Evolutionary conservation across 30 jellyfish, hydroid and myxozoan species (phyloP), one percentile per base, ranked within the genome.

Genomic region (Chrysaora quinquecirrha): DNA sequence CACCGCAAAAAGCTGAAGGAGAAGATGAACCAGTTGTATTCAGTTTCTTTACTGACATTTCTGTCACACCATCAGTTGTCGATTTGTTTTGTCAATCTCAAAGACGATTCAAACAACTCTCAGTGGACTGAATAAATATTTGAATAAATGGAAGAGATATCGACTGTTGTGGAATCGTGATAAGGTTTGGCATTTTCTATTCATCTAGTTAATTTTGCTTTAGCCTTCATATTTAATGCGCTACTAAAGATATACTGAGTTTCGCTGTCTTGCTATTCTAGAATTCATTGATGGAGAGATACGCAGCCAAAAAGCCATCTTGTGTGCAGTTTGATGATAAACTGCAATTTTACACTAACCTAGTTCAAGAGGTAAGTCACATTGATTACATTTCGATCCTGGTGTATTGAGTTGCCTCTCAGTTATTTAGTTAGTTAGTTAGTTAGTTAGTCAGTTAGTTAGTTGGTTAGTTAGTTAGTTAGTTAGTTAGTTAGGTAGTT

Each of bases 261-360:
- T n/a, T n/a, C n/a, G n/a, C n/a, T n/a, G 19, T 48, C 19, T 58
- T 46, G 10, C 30, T 68, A 21, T 31, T 50, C 20, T 71, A 93
- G 98, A 84, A 61, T 19, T 69, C 95, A 30, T 38, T 93, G 78
- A 87, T 86, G 83, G 98, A 93, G 24, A 93, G 83, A 73, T 93
- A 87, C 69, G 97, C 97, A 6, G 49, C 97, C 4, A 93, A 87
- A 73, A 86, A 93, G 33, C 97, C 98, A 54, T 80, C 95, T 14
- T 93, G 98, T 49, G 96, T 86, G 1, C 97, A 93, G 82, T 93
- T 78, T 72, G 98, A 93, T 65, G 98, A 93, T 64, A 93, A 93
- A 68, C 78, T 93, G 67, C 97, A 93, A 48, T 93, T 86, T 69
- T 93, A 93, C 78, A 68, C 93, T n/a, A 93, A 83, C 47, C 89